Percentiles rank a stretch among this genome's conserved stretches.
Evolutionary conservation across 2,113 vertebrate species (phyloP).

Genomic region (Callospermophilus lateralis): DNA sequence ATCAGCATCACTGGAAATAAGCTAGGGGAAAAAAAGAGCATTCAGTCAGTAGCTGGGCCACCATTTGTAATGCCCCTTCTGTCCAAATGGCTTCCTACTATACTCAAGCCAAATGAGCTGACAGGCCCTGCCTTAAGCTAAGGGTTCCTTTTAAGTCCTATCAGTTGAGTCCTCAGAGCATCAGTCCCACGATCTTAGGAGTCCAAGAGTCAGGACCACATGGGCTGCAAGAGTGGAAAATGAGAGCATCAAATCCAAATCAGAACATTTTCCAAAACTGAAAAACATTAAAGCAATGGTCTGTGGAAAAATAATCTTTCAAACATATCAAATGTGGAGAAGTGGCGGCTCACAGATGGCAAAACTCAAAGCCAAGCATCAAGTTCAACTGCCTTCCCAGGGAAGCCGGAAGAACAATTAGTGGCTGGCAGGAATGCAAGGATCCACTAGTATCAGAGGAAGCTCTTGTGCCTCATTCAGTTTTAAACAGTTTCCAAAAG

Average conservation of each 20-base stretch:
- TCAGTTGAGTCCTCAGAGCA: not conserved
- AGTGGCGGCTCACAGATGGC: conserved; percentile 6
- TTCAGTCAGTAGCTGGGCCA: not conserved
- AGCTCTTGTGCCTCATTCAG: not conserved
- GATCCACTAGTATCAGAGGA: not conserved
- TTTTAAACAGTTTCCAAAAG: conserved; percentile 45
- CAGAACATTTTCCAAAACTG: not conserved
- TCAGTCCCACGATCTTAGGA: not conserved
- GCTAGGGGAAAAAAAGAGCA: conserved; percentile 85
- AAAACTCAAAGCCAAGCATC: not conserved
- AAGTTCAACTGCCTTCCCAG: not conserved
- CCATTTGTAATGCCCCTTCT: not conserved
- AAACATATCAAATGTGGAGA: not conserved
- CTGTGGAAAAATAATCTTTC: not conserved
- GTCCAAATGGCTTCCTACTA: not conserved
- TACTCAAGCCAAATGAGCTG: not conserved
- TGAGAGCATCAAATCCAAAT: not conserved
- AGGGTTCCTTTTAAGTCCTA: not conserved
- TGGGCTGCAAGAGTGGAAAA: not conserved
- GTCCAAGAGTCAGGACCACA: not conserved
- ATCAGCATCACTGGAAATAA: conserved; percentile 99
- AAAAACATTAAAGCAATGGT: not conserved
- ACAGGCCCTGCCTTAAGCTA: not conserved
- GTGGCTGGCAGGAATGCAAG: conserved; percentile 50
- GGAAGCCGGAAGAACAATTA: conserved; percentile 43